Percentiles rank a stretch among this genome's conserved stretches.
Evolutionary conservation across 2,888 invertebrate genomes (phyloP).

Genomic region (Trachelus tabidus): DNA sequence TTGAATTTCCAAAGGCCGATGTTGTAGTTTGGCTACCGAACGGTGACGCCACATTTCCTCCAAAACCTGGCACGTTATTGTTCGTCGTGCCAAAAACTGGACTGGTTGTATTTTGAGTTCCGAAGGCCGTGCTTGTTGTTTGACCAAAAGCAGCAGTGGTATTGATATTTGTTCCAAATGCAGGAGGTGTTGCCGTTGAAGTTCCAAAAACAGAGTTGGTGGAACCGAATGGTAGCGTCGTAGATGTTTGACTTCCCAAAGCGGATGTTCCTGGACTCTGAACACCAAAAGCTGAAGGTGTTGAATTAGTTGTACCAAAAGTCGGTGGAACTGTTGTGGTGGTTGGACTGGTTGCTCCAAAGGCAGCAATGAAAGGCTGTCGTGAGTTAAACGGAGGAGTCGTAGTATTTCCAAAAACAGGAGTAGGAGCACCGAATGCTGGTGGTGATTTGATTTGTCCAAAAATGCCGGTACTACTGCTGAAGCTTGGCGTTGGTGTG

Average conservation of each 20-base stretch:
- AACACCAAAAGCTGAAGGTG: slow-evolving; percentile 12
- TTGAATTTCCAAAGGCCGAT: slow-evolving; percentile 24
- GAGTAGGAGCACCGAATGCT: slow-evolving; percentile 25
- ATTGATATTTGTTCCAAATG: slow-evolving; percentile 12
- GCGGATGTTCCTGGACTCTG: slow-evolving; percentile 3
- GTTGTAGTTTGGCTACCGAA: slow-evolving; percentile 33
- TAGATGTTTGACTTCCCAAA: background rate
- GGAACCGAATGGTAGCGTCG: slow-evolving; percentile 15
- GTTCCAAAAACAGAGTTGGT: slow-evolving; percentile 17
- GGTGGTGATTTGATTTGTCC: slow-evolving; percentile 25
- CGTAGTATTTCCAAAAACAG: slow-evolving; percentile 23
- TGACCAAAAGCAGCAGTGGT: slow-evolving; percentile 15
- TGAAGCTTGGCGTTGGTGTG: slow-evolving; percentile 11
- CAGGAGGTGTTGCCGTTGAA: slow-evolving; percentile 15
- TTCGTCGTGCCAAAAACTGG: slow-evolving; percentile 23
- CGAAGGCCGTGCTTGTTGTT: slow-evolving; percentile 16
- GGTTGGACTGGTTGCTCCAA: slow-evolving; percentile 13
- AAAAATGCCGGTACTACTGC: slow-evolving; percentile 21
- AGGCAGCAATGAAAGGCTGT: slow-evolving; percentile 13
- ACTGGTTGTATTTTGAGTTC: slow-evolving; percentile 9
- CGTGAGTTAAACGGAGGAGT: slow-evolving; percentile 19
- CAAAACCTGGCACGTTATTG: slow-evolving; percentile 23
- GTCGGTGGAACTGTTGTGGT: background rate
- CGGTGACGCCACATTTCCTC: slow-evolving; percentile 25
- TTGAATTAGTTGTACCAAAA: slow-evolving; percentile 20